Conservation (phyloP, 2,113 vertebrate species). For the Cyprinodon variegatus region DNA sequence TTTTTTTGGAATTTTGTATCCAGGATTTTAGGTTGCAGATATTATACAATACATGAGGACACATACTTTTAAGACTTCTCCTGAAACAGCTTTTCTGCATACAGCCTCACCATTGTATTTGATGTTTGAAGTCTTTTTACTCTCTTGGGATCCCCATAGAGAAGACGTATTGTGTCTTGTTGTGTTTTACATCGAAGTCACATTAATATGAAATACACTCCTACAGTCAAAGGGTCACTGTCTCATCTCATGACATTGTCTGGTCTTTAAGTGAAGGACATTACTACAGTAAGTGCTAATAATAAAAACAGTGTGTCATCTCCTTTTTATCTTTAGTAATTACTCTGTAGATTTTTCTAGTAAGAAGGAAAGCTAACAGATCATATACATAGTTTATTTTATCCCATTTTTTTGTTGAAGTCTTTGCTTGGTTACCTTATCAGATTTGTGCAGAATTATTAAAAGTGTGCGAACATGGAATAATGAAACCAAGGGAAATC, state of each 20-base stretch:
- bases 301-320: constrained; percentile 10
- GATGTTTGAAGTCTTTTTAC: neutral
- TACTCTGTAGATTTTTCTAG: neutral
- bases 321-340: neutral
- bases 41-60: neutral
- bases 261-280: constrained; percentile 50
- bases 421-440: neutral
- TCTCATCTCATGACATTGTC: constrained; percentile 50
- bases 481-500: neutral
- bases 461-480: neutral
- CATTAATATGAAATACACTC: constrained; percentile 38
- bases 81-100: neutral
- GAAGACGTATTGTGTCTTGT: constrained; percentile 21
- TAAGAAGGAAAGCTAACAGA: neutral
- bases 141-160: neutral
- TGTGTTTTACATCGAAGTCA: constrained; percentile 41
- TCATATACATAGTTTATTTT: neutral
- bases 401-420: too few relatives aligned
- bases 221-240: constrained; percentile 27
- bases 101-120: too few relatives aligned
- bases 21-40: neutral
- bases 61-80: neutral
- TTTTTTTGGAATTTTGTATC: too few relatives aligned
- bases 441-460: constrained; percentile 2
- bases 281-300: constrained; percentile 13